A percentile compares a stretch with the other conserved stretches of the same genome.
These are phyloP conservation scores for Menidia menidia DNA, from an alignment of 2,797 vertebrate species.

Conservation along the genomic window DNA sequence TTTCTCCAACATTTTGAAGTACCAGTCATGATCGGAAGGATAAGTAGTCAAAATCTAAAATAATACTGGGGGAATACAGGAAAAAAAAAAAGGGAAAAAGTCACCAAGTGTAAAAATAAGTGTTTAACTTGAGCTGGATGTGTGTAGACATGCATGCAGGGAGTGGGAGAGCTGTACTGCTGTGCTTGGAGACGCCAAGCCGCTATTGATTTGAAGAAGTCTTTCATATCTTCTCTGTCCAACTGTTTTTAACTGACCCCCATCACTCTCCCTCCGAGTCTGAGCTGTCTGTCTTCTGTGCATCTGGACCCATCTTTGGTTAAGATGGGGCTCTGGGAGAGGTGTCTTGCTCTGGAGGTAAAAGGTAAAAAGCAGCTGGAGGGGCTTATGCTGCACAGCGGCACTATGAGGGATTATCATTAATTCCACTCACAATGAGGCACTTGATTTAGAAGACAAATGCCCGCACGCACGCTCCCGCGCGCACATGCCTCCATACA, in stretches of 20 bases:
- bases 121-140: slow-evolving; percentile 47
- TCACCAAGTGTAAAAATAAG: slow-evolving; percentile 45
- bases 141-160: slow-evolving; percentile 53
- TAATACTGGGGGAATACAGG: slow-evolving; percentile 17
- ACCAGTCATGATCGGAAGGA: slow-evolving; percentile 12
- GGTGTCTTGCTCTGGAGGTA: slow-evolving; percentile 60
- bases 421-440: slow-evolving; percentile 69
- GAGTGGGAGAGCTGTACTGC: slow-evolving; percentile 49
- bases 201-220: slow-evolving; percentile 59
- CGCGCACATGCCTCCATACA: slow-evolving; percentile 12
- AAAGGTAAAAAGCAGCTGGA: slow-evolving; percentile 62
- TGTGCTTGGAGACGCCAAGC: slow-evolving; percentile 63
- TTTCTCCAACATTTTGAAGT: slow-evolving; percentile 15
- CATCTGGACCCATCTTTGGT: slow-evolving; percentile 58
- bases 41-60: slow-evolving; percentile 7
- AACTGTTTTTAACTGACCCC: slow-evolving; percentile 69
- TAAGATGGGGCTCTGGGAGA: slow-evolving; percentile 54
- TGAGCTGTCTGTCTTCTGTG: slow-evolving; percentile 65
- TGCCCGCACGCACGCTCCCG: slow-evolving; percentile 15
- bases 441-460: slow-evolving; percentile 65
- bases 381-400: slow-evolving; percentile 54
- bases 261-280: slow-evolving; percentile 38
- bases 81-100: slow-evolving; percentile 35
- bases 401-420: slow-evolving; percentile 67
- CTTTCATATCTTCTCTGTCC: slow-evolving; percentile 68